Evolutionary conservation across 2,888 invertebrate species (phyloP).

Genomic region (Ditylenchus weischeri): DNA sequence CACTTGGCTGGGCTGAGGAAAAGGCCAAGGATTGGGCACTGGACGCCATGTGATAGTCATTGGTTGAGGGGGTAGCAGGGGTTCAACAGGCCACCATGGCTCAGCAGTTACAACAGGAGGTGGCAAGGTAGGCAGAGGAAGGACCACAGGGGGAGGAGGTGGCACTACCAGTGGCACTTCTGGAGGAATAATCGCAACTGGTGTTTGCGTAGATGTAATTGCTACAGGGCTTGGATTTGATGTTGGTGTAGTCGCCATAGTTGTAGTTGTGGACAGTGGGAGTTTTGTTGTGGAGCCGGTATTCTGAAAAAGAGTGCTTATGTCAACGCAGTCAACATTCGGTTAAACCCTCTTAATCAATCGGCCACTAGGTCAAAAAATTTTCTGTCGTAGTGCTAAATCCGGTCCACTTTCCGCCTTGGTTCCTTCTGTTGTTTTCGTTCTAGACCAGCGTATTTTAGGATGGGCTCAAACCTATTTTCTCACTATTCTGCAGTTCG

Average conservation of each 20-base stretch:
- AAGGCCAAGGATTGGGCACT: conserved; percentile 2
- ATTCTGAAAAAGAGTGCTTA: too few relatives aligned
- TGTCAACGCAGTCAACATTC: too few relatives aligned
- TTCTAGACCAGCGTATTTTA: too few relatives aligned
- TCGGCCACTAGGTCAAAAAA: too few relatives aligned
- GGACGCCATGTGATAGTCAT: conserved; percentile 9
- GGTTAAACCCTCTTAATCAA: too few relatives aligned
- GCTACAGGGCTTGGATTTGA: background rate
- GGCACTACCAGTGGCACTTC: background rate
- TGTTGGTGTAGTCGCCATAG: background rate
- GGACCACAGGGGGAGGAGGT: background rate
- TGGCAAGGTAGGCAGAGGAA: background rate
- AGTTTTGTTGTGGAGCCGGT: too few relatives aligned
- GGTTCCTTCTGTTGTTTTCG: too few relatives aligned
- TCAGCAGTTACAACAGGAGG: conserved; percentile 4
- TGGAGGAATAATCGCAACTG: background rate
- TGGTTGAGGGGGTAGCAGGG: background rate
- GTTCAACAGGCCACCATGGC: conserved; percentile 7
- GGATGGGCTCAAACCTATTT: too few relatives aligned
- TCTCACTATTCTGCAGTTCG: too few relatives aligned
- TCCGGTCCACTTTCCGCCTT: too few relatives aligned
- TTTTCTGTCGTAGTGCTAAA: too few relatives aligned
- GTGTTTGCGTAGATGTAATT: background rate
- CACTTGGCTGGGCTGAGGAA: background rate
- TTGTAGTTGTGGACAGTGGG: too few relatives aligned